These are phyloP conservation scores for Desmodus rotundus DNA, from an alignment of 2,113 vertebrate genomes.

Conservation along the genomic window DNA sequence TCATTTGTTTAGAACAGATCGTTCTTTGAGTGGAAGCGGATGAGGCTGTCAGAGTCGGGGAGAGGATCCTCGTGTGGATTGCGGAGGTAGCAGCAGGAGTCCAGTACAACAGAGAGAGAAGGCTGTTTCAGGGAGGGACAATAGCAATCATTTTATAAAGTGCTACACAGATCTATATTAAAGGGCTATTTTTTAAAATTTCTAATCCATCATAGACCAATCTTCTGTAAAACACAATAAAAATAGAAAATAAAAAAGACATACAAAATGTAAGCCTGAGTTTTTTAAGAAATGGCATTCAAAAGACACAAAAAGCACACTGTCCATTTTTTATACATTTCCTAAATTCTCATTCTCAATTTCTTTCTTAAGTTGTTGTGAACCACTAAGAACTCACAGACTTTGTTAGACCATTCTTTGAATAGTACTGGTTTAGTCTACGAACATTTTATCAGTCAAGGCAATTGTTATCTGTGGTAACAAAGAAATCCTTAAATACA, in stretches of 20 bases:
- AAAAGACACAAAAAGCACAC: neutral
- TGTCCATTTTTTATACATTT: neutral
- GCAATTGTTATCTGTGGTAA: neutral
- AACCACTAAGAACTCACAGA: neutral
- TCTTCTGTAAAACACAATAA: neutral
- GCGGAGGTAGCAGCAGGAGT: neutral
- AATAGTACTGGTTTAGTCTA: neutral
- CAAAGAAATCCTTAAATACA: neutral
- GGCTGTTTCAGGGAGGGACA: neutral
- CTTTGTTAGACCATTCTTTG: neutral
- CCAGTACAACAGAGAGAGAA: neutral
- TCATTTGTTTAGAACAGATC: neutral
- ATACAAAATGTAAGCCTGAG: neutral
- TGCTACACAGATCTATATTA: neutral
- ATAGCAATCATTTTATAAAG: neutral
- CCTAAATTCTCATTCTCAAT: neutral
- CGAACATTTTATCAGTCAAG: neutral
- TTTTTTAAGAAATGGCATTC: neutral
- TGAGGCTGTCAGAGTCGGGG: neutral
- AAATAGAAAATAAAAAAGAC: neutral
- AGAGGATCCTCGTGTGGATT: fast-evolving
- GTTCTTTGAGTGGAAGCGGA: neutral
- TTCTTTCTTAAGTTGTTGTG: neutral
- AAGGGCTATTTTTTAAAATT: neutral
- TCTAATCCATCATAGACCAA: neutral